Percentiles rank a stretch among this genome's conserved stretches.
Conservation (phyloP, 2,113 vertebrate species). For the Ursus arctos region DNA sequence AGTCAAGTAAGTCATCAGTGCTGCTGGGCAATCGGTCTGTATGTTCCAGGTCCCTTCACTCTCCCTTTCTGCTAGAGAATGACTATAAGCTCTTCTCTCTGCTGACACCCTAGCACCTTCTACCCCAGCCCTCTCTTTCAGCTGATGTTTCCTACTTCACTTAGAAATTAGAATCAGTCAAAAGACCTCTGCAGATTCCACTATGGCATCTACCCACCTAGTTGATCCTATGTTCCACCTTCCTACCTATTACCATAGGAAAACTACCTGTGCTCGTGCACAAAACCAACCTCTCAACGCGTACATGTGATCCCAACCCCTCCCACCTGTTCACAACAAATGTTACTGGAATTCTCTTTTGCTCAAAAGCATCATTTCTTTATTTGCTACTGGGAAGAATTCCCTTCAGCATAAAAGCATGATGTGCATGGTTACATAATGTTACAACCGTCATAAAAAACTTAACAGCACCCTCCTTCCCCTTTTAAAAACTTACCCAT, state of each 20-base stretch:
- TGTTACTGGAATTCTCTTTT: background rate
- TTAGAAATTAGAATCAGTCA: background rate
- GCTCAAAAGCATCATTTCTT: background rate
- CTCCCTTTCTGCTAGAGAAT: background rate
- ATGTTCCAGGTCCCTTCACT: background rate
- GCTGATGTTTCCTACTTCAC: background rate
- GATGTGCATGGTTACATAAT: background rate
- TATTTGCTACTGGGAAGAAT: background rate
- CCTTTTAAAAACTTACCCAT: background rate
- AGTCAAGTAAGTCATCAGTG: background rate
- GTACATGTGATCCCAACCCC: background rate
- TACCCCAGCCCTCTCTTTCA: background rate
- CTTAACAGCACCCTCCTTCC: background rate
- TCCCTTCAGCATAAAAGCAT: background rate
- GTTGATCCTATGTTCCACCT: background rate
- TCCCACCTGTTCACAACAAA: background rate
- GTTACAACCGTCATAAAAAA: background rate
- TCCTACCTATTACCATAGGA: background rate
- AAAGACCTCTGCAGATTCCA: background rate
- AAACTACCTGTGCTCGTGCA: fast-evolving
- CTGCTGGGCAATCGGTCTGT: background rate
- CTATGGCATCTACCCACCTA: background rate
- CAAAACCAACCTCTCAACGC: background rate
- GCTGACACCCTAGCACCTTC: background rate
- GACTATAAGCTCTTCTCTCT: background rate